Conservation (phyloP, 2,113 vertebrate species). For the Esox niger region DNA sequence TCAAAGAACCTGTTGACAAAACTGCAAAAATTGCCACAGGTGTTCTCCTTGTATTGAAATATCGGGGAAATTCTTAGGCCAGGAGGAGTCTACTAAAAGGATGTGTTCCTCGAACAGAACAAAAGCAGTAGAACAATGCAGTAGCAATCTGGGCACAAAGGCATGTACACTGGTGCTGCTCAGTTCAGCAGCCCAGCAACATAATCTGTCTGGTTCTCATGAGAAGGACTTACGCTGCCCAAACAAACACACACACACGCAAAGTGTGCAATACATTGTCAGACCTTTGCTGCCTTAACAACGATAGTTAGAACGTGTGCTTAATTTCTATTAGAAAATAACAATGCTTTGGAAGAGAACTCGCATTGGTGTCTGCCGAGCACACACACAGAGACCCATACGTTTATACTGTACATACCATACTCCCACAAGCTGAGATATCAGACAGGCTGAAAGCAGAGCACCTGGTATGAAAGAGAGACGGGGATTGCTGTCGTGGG, state of each 20-base stretch:
- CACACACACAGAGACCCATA: slow-evolving; percentile 11
- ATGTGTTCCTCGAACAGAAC: slow-evolving; percentile 21
- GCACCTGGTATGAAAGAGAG: slow-evolving; percentile 34
- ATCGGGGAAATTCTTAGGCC: slow-evolving; percentile 21
- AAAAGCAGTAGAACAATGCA: slow-evolving; percentile 26
- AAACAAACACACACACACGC: slow-evolving; percentile 29
- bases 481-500: slow-evolving; percentile 31
- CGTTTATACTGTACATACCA: not conserved
- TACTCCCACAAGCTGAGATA: slow-evolving; percentile 5
- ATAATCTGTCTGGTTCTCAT: slow-evolving; percentile 27
- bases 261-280: too few relatives aligned
- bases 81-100: slow-evolving; percentile 14
- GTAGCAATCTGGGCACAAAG: slow-evolving; percentile 38
- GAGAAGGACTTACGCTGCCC: slow-evolving; percentile 35
- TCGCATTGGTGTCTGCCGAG: slow-evolving; percentile 9
- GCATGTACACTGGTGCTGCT: slow-evolving; percentile 33
- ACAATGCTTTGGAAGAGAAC: too few relatives aligned
- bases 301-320: too few relatives aligned
- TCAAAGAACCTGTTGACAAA: not conserved
- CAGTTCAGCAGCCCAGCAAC: slow-evolving; percentile 25
- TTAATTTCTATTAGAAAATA: too few relatives aligned
- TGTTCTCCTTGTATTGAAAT: not conserved
- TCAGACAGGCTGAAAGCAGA: slow-evolving; percentile 6
- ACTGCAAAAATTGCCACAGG: not conserved
- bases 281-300: too few relatives aligned